phyloP scores from a whole-genome alignment of 1,140 invertebrate genomes.

The Drosophila ananassae region DNA sequence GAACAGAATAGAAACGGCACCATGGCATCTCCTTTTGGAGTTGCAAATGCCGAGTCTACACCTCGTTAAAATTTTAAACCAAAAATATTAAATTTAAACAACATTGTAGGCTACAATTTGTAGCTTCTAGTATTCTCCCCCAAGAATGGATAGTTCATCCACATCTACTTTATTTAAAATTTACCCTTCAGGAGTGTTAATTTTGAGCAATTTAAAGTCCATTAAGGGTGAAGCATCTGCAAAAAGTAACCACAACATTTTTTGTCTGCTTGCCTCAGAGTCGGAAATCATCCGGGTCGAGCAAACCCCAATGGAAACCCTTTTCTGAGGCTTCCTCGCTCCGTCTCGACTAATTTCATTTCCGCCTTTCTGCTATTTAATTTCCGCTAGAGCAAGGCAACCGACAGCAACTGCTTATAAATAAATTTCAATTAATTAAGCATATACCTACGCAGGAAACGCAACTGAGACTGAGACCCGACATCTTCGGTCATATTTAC shows the following conservation, averaged over 20 bases:
- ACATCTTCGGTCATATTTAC: constrained; percentile 65
- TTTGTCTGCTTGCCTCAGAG: neutral
- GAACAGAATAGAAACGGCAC: neutral
- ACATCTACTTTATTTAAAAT: neutral
- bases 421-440: constrained; percentile 82
- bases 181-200: neutral
- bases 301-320: constrained; percentile 15
- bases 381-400: constrained; percentile 57
- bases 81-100: neutral
- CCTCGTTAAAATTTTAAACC: neutral
- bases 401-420: constrained; percentile 64
- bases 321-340: constrained; percentile 7
- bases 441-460: constrained; percentile 31
- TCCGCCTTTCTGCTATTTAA: constrained; percentile 73
- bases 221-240: constrained; percentile 10
- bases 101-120: neutral
- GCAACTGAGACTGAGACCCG: neutral
- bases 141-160: neutral
- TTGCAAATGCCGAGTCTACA: neutral
- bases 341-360: constrained; percentile 70
- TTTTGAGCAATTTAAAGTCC: constrained; percentile 12
- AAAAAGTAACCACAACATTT: constrained; percentile 25
- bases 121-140: neutral
- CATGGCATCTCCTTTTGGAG: neutral
- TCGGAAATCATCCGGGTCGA: neutral